Evolutionary conservation across 2,888 invertebrate genomes (phyloP).

Genomic region (Latrodectus hesperus): DNA sequence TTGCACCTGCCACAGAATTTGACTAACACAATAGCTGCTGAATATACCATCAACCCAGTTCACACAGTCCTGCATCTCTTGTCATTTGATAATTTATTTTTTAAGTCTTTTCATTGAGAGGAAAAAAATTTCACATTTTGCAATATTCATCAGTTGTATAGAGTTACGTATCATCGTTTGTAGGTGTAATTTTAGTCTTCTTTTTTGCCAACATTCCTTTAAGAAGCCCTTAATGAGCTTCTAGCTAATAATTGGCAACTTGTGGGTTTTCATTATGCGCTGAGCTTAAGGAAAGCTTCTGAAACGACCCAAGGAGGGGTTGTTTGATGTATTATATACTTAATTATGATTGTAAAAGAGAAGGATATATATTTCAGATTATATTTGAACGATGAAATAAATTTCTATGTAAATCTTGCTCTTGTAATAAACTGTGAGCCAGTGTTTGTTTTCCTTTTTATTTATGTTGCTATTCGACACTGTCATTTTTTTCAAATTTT

Average conservation of each 20-base stretch:
- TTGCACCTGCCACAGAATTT: too few species aligned
- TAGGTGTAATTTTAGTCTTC: conserved; percentile 22
- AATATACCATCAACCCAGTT: background rate
- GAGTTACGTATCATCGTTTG: conserved; percentile 42
- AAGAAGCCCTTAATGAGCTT: conserved; percentile 30
- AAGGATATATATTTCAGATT: conserved; percentile 58
- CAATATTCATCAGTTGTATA: conserved; percentile 41
- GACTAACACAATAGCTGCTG: too few species aligned
- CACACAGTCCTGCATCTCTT: conserved; percentile 38
- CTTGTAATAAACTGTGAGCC: too few species aligned
- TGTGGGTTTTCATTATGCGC: conserved; percentile 48
- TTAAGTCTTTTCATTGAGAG: conserved; percentile 20
- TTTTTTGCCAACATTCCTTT: conserved; percentile 58
- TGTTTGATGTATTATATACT: conserved; percentile 57
- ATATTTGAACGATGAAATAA: conserved; percentile 58
- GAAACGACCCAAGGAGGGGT: conserved; percentile 4
- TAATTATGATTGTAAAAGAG: conserved; percentile 13
- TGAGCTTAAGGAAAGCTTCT: conserved; percentile 51
- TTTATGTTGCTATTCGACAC: too few species aligned
- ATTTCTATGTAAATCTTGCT: conserved; percentile 55
- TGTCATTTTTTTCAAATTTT: too few species aligned
- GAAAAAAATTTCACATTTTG: conserved; percentile 22
- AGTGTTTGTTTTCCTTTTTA: too few species aligned
- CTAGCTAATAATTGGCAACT: conserved; percentile 36
- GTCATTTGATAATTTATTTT: conserved; percentile 52